Evolutionary conservation across 2,888 invertebrate species (phyloP), one percentile per base, ranked within the genome.

Genomic region (Salticus scenicus): DNA sequence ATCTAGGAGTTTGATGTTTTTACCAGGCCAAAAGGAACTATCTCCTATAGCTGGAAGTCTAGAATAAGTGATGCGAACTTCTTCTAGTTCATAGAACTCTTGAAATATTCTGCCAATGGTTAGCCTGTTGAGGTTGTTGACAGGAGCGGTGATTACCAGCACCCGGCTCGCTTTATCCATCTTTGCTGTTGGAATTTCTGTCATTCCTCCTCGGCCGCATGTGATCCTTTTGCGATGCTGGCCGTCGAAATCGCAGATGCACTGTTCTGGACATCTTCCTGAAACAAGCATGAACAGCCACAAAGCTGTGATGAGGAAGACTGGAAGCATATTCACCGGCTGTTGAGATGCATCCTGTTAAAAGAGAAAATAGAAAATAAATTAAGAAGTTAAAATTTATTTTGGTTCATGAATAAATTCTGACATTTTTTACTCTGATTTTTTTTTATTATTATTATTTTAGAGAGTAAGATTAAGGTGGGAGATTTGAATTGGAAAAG

Each of bases 11-110:
- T 91, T 91, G 10, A 89, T 66, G 10, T 72, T 82, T 28, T 73
- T 82, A 10, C 88, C 87, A 2, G 89, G 89, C 95, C 95, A 96
- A 90, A 96, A 95, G 0, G 95, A 94, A 90, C 95, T 94, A 89
- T 94, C 93, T 2, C 95, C 95, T 87, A 96, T 95, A 31, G 95
- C 94, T 24, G 95, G 95, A 37, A 96, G 91, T 90, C 94, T 94
- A 0, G 95, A 95, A 73, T 90, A 88, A 0, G 90, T 90, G 64
- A 89, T 95, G 90, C 94, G 94, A 17, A 96, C 91, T 91, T 95
- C 94, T 90, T 94, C 94, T 63, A 96, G 92, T 82, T 91, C 91
- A 81, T 92, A 91, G 89, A 93, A 92, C 73, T 92, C 91, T 88
- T 93, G 93, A 90, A 94, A 94, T 51, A 94, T 93, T 8, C 95